Conservation (phyloP, 2,113 vertebrate species). For the Scomber scombrus region DNA sequence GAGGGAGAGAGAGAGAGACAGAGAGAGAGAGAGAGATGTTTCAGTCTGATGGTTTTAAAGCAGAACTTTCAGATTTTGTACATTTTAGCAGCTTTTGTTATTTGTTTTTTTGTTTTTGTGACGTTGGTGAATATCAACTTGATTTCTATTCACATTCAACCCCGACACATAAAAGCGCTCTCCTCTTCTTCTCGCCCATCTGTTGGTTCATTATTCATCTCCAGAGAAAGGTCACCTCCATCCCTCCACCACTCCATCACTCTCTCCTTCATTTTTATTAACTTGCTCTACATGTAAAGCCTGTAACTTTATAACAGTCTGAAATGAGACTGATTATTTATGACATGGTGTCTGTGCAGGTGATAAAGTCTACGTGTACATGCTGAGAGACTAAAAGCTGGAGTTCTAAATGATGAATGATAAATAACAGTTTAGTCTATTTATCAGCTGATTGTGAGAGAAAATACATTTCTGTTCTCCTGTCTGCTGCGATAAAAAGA, state of each 20-base stretch:
- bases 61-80: not conserved
- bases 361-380: constrained; percentile 19
- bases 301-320: constrained; percentile 47
- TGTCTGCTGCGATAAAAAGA: not conserved
- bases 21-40: constrained; percentile 14
- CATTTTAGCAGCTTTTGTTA: not conserved
- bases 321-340: constrained; percentile 59
- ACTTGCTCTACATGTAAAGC: constrained; percentile 31
- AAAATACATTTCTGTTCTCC: constrained; percentile 17
- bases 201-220: constrained; percentile 68
- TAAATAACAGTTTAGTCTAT: not conserved
- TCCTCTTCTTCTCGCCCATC: constrained; percentile 29
- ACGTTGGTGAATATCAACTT: not conserved
- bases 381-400: not conserved
- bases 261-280: constrained; percentile 53
- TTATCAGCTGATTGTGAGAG: constrained; percentile 1
- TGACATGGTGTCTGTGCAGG: constrained; percentile 3
- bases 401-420: not conserved
- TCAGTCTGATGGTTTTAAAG: too few species aligned
- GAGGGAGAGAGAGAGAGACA: not conserved
- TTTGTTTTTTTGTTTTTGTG: not conserved
- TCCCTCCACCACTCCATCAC: constrained; percentile 53
- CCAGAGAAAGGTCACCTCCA: constrained; percentile 61
- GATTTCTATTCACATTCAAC: constrained; percentile 1
- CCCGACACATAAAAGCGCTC: not conserved